Conservation (phyloP, 2,888 invertebrate genomes). For the Drosophila birchii region DNA sequence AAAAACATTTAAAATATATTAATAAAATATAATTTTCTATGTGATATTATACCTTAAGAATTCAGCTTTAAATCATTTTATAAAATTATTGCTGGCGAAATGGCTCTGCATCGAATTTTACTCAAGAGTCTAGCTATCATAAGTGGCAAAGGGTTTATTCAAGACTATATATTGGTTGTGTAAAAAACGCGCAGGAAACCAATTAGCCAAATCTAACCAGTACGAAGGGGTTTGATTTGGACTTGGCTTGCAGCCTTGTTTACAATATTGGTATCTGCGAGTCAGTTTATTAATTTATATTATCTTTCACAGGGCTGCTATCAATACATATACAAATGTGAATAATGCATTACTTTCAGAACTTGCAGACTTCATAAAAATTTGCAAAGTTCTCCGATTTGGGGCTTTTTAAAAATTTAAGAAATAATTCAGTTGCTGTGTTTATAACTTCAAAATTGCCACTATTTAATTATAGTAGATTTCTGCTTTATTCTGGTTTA, state of each 20-base stretch:
- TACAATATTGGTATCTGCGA: conserved; percentile 9
- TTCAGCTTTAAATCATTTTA: too few relatives aligned
- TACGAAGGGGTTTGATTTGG: conserved; percentile 2
- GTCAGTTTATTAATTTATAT: conserved; percentile 19
- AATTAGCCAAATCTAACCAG: conserved; percentile 20
- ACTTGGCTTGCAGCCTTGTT: conserved; percentile 20
- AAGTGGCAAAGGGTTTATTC: not conserved
- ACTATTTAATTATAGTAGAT: not conserved
- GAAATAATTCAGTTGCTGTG: not conserved
- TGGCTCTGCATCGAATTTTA: not conserved
- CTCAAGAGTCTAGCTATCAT: not conserved
- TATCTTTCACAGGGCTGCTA: conserved; percentile 9
- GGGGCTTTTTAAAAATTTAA: too few relatives aligned
- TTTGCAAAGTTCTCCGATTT: not conserved
- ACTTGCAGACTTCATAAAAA: not conserved
- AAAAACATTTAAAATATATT: not conserved
- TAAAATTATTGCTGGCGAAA: not conserved
- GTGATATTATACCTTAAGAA: too few relatives aligned
- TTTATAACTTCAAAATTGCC: not conserved
- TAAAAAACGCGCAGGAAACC: not conserved
- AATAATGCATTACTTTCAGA: conserved; percentile 3
- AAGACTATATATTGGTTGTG: not conserved
- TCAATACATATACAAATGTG: too few relatives aligned
- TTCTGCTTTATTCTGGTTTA: not conserved
- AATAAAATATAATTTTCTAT: not conserved